phyloP scores from a whole-genome alignment of 2,113 vertebrate species.

The Mugil cephalus region DNA sequence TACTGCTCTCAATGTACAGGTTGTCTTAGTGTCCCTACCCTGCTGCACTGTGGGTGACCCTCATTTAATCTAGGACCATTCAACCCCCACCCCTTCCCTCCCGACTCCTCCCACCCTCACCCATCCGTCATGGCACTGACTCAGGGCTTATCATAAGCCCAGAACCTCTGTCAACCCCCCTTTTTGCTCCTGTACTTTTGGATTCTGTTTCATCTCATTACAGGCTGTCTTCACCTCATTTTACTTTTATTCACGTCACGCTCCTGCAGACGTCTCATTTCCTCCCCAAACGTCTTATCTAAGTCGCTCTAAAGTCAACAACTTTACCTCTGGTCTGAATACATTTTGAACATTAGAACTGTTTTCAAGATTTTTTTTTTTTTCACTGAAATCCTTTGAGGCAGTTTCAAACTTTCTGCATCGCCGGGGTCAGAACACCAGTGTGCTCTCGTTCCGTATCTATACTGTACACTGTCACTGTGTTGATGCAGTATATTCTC shows the following conservation, averaged over 20 bases:
- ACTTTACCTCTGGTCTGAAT: not conserved
- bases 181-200: not conserved
- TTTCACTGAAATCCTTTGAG: too few species aligned
- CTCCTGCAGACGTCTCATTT: not conserved
- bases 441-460: too few species aligned
- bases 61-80: constrained; percentile 11
- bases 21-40: constrained; percentile 7
- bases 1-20: constrained; percentile 18
- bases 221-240: constrained; percentile 11
- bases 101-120: not conserved
- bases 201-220: constrained; percentile 52
- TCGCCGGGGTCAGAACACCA: too few species aligned
- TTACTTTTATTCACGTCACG: constrained; percentile 17
- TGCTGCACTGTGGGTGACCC: constrained; percentile 44
- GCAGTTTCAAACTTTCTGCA: too few species aligned
- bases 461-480: too few species aligned
- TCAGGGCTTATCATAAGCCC: constrained; percentile 28
- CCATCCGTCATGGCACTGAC: constrained; percentile 26
- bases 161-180: constrained; percentile 15
- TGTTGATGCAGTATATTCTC: too few species aligned
- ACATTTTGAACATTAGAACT: not conserved
- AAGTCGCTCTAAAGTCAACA: constrained; percentile 16
- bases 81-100: not conserved
- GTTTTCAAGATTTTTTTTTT: too few species aligned
- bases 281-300: not conserved